A percentile compares a stretch with the other conserved stretches of the same genome.
Conservation (phyloP, 2,888 invertebrate genomes). For the Noctua comes region DNA sequence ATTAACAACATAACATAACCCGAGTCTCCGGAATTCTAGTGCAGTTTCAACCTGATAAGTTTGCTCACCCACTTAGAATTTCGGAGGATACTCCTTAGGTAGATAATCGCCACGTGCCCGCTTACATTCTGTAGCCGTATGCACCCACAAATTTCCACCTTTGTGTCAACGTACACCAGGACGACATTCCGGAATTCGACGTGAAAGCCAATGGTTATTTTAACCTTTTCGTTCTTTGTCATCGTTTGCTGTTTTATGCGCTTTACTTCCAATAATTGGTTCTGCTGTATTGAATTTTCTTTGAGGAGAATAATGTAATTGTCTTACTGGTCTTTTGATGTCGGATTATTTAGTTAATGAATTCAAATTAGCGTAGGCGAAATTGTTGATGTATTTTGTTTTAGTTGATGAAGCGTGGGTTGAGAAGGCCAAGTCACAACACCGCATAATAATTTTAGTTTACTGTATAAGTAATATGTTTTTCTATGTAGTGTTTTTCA, state of each 20-base stretch:
- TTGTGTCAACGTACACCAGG: slow-evolving; percentile 57
- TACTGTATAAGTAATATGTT: background rate
- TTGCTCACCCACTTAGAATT: slow-evolving; percentile 58
- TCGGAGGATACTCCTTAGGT: slow-evolving; percentile 42
- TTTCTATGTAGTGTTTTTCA: background rate
- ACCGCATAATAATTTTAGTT: background rate
- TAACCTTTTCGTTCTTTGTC: slow-evolving; percentile 44
- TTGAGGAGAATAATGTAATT: background rate
- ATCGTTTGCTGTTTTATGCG: slow-evolving; percentile 12
- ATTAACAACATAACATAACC: slow-evolving; percentile 6
- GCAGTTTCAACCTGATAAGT: slow-evolving; percentile 49
- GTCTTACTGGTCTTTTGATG: background rate
- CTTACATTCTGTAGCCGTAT: slow-evolving; percentile 53
- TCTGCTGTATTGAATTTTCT: slow-evolving; percentile 19
- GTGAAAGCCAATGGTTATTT: slow-evolving; percentile 48
- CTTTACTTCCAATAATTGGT: slow-evolving; percentile 38
- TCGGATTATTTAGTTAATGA: background rate
- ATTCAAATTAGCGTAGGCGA: background rate
- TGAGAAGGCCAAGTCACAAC: background rate
- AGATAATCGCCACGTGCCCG: slow-evolving; percentile 46
- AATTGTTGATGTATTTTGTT: slow-evolving; percentile 7
- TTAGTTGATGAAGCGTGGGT: background rate
- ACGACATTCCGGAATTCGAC: slow-evolving; percentile 43
- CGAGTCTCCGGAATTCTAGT: slow-evolving; percentile 36
- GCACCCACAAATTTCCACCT: slow-evolving; percentile 63